A percentile compares a stretch with the other conserved stretches of the same genome.
These are phyloP conservation scores for Paralichthys olivaceus DNA, from an alignment of 2,113 vertebrate genomes.

Conservation along the genomic window DNA sequence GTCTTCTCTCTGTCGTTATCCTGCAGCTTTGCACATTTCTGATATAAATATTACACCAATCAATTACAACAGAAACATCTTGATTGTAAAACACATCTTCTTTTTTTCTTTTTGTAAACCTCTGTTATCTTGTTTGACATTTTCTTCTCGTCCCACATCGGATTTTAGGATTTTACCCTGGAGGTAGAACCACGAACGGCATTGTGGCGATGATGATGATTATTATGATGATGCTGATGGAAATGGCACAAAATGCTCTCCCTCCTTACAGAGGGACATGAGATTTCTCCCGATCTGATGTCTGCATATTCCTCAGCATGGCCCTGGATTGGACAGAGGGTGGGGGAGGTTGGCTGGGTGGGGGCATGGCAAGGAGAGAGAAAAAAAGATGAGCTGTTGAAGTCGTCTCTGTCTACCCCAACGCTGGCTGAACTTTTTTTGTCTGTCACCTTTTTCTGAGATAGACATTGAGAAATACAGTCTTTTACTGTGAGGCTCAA, in stretches of 20 bases:
- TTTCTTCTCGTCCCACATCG: conserved; percentile 65
- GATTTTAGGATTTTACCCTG: conserved; percentile 85
- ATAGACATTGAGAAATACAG: background rate
- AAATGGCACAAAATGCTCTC: conserved; percentile 68
- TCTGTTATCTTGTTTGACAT: conserved; percentile 69
- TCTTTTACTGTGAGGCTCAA: background rate
- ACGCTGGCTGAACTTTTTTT: conserved; percentile 20
- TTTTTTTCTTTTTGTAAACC: conserved; percentile 33
- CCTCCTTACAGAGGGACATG: conserved; percentile 55
- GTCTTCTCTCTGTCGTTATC: conserved; percentile 9
- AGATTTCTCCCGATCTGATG: conserved; percentile 60
- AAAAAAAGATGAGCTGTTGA: conserved; percentile 15
- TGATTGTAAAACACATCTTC: background rate
- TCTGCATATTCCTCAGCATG: conserved; percentile 70
- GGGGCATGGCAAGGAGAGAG: conserved; percentile 62
- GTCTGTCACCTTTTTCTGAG: conserved; percentile 71
- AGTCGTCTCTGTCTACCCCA: conserved; percentile 34
- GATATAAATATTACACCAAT: conserved; percentile 13
- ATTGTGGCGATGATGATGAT: conserved; percentile 70
- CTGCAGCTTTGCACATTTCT: background rate
- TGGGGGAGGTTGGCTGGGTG: conserved; percentile 23
- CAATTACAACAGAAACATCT: background rate
- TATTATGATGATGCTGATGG: conserved; percentile 51
- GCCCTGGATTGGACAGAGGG: conserved; percentile 39
- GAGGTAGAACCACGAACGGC: conserved; percentile 82